These are phyloP conservation scores for Erethizon dorsatum DNA, from an alignment of 2,797 vertebrate genomes.

Conservation along the genomic window DNA sequence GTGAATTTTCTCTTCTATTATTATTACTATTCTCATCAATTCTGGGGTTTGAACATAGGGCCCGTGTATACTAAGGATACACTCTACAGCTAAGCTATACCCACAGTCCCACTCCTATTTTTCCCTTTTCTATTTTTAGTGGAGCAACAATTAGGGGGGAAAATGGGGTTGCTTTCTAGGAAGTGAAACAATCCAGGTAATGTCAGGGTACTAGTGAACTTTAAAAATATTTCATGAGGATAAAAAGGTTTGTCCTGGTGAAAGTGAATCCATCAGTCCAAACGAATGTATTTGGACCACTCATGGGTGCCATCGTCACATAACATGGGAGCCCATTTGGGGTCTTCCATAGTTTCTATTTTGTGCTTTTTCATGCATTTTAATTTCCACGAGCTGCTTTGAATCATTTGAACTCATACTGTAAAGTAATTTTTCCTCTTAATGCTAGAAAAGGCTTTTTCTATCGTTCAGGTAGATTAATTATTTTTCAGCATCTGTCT, in stretches of 20 bases:
- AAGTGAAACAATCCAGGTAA: background rate
- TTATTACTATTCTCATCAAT: background rate
- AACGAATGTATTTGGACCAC: background rate
- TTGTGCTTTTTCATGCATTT: background rate
- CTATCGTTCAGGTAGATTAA: background rate
- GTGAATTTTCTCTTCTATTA: background rate
- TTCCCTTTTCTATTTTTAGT: background rate
- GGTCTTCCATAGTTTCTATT: background rate
- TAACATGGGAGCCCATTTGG: too few relatives aligned
- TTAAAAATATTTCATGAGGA: background rate
- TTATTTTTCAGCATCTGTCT: constrained; percentile 21
- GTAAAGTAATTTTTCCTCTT: background rate
- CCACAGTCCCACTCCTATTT: background rate
- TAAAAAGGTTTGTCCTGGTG: background rate
- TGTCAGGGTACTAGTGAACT: background rate
- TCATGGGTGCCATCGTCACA: fast-evolving
- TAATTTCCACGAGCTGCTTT: background rate
- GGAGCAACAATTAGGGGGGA: background rate
- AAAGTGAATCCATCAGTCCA: background rate
- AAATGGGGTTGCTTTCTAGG: background rate
- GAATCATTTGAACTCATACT: background rate
- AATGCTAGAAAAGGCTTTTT: background rate
- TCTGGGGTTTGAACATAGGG: background rate
- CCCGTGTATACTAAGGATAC: too few relatives aligned
- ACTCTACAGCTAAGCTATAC: background rate